These are phyloP conservation scores for western clawed frog (Xenopus tropicalis) DNA, from an alignment of 2,113 vertebrate species.

Conservation along the genomic window DNA sequence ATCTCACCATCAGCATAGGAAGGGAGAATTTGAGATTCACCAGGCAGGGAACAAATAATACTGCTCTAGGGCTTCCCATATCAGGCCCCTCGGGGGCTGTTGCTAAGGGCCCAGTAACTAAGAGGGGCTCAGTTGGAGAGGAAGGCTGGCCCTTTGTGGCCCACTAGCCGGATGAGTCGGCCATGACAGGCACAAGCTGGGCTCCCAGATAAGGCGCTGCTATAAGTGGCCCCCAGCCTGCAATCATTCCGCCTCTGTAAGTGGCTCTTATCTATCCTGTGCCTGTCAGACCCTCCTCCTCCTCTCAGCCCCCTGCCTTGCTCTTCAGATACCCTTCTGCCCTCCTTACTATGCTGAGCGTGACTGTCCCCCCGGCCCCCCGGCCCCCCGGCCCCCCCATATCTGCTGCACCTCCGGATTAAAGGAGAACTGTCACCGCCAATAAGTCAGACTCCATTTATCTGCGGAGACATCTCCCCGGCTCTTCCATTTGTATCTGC, in stretches of 20 bases:
- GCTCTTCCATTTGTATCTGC: no score
- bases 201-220: conserved; percentile 17
- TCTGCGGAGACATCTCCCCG: no score
- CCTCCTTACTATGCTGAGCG: background rate
- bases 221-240: conserved; percentile 33
- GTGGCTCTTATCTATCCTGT: conserved; percentile 21
- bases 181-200: conserved; percentile 14
- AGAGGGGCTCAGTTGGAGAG: no score
- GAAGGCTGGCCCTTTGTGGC: background rate
- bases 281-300: background rate
- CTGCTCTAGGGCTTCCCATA: no score
- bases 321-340: background rate
- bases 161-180: background rate
- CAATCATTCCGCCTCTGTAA: conserved; percentile 35
- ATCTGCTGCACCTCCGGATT: background rate
- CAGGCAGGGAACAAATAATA: background rate
- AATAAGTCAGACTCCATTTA: no score
- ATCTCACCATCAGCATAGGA: no score
- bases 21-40: background rate
- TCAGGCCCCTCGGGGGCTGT: no score
- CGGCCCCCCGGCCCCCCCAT: background rate
- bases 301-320: background rate
- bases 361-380: background rate
- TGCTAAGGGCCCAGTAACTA: no score
- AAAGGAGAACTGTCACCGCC: background rate